Conservation (phyloP, 2,797 vertebrate species). For the Oophaga sylvatica region DNA sequence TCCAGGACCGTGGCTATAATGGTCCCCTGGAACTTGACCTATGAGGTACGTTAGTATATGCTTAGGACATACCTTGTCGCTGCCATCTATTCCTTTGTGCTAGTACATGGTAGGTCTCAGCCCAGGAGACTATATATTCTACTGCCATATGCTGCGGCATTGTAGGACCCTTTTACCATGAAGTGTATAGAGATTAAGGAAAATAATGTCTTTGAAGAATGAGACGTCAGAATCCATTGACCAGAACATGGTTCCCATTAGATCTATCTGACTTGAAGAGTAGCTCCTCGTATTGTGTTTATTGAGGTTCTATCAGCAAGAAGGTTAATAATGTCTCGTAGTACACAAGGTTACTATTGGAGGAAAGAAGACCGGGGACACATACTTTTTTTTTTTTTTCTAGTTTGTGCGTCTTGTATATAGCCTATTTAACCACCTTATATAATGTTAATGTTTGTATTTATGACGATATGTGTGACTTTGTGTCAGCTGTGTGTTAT, state of each 20-base stretch:
- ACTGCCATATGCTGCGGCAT: background rate
- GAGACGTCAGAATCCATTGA: background rate
- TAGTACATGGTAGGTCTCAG: background rate
- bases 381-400: background rate
- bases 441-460: constrained; percentile 56
- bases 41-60: background rate
- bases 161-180: background rate
- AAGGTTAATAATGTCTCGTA: background rate
- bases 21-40: background rate
- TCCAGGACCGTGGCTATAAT: background rate
- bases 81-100: background rate
- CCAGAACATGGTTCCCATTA: background rate
- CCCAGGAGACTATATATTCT: background rate
- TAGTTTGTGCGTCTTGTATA: constrained; percentile 40
- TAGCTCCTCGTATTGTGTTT: background rate
- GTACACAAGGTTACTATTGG: background rate
- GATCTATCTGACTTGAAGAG: background rate
- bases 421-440: constrained; percentile 55
- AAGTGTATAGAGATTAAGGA: background rate
- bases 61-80: background rate
- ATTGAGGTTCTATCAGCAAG: background rate
- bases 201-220: background rate
- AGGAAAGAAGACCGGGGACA: background rate
- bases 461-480: constrained; percentile 51
- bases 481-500: constrained; percentile 30